Evolutionary conservation across 2,888 invertebrate genomes (phyloP), one percentile per base, ranked within the genome.

Genomic region (Neoascia interrupta): DNA sequence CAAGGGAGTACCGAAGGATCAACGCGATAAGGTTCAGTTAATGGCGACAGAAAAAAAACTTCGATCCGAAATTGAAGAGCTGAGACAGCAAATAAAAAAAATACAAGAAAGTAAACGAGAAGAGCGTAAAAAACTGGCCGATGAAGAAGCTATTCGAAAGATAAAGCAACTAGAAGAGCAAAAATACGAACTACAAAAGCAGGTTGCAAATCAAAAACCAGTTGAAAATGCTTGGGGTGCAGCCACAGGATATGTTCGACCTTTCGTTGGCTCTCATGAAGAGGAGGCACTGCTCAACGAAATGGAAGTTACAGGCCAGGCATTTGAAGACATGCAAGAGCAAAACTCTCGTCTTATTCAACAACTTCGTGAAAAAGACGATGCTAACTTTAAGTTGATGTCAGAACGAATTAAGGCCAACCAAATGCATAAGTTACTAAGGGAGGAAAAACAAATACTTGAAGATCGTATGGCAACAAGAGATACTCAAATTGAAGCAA

Each of bases 321-420:
- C 99, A 0, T 98, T 98, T 86, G 99, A 99, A 87, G 99, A 99
- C 85, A 98, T 98, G 97, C 98, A 99, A 90, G 98, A 99, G 85
- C 98, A 98, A 90, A 98, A 98, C 89, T 96, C 97, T 0, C 91
- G 98, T 31, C 91, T 99, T 15, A 95, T 99, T 54, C 97, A 98
- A 84, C 98, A 99, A 88, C 89, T 99, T 68, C 90, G 97, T 1
- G 98, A 99, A 88, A 98, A 99, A 84, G 97, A 98, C 85, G 99
- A 99, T 86, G 98, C 98, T 3, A 99, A 99, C 89, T 98, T 99
- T 88, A 98, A 99, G 89, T 92, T 99, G 3, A 98, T 99, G 98
- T 97, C 97, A 0, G 99, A 99, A 88, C 89, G 97, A 60, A 97
- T 98, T 75, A 97, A 97, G 87, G 95, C 97, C 3, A 98, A 98